These are phyloP conservation scores for Aplysia californica DNA, from an alignment of 1,140 invertebrate species.

Conservation along the genomic window DNA sequence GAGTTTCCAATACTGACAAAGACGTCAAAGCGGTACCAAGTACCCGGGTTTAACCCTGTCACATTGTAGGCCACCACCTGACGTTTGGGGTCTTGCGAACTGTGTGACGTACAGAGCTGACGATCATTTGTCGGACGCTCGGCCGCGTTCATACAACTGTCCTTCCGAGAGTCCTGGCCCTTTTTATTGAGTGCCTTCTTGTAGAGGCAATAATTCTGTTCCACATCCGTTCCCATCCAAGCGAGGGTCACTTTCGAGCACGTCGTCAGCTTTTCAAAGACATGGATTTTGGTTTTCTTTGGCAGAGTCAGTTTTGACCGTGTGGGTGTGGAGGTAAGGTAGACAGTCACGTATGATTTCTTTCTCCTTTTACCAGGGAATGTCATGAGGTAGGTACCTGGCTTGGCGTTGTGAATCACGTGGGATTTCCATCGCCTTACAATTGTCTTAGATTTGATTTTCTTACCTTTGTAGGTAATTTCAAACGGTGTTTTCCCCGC, in stretches of 20 bases:
- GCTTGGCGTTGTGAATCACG: conserved; percentile 36
- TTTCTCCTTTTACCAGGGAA: conserved; percentile 39
- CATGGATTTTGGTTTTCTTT: conserved; percentile 44
- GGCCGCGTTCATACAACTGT: conserved; percentile 27
- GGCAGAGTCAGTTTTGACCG: conserved; percentile 48
- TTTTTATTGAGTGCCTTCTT: conserved; percentile 39
- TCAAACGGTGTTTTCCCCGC: conserved; percentile 31
- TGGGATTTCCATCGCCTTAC: conserved; percentile 43
- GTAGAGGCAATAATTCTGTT: conserved; percentile 64
- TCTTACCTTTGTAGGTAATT: conserved; percentile 29
- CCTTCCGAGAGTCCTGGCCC: neutral
- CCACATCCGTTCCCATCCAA: conserved; percentile 54
- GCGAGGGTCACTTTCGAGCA: conserved; percentile 57
- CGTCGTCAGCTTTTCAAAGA: conserved; percentile 47
- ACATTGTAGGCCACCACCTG: conserved; percentile 53
- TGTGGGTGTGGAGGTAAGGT: conserved; percentile 36
- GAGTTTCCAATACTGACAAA: conserved; percentile 55
- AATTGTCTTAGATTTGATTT: conserved; percentile 28
- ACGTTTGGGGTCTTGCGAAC: conserved; percentile 37
- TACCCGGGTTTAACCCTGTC: conserved; percentile 48
- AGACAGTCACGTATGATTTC: conserved; percentile 37
- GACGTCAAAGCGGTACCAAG: conserved; percentile 60
- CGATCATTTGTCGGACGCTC: conserved; percentile 34
- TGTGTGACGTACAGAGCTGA: conserved; percentile 51
- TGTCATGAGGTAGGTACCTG: conserved; percentile 45